Evolutionary conservation across 2,888 invertebrate species (phyloP), one percentile per base, ranked within the genome.

Genomic region (Epistrophe grossulariae): DNA sequence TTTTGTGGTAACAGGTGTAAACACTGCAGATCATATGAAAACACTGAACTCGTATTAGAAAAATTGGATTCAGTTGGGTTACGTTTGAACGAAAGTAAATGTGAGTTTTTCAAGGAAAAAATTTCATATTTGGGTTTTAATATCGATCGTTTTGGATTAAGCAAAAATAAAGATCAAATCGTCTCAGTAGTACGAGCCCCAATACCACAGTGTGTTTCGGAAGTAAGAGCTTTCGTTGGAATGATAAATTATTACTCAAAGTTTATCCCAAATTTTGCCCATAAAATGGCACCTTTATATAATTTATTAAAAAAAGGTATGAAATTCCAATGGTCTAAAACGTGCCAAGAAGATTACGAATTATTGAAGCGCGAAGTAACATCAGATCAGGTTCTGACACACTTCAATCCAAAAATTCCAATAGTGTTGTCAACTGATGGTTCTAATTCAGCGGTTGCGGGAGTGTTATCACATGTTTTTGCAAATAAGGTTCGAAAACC

Each of bases 331-430:
- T 70, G 62, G 66, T n/a, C 43, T 1, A 38, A 28, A 19, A 7
- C 15, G 6, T 78, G 79, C 45, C 52, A 64, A 28, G 35, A 72
- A 6, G 55, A 70, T n/a, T 79, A 74, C 40, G 55, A 82, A 11
- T 43, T 66, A 52, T 28, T 71, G 15, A 79, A 82, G 31, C 10
- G 28, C 2, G 35, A 35, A 35, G 35, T 35, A 35, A 35, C 35
- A 0, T 35, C 35, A 15, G 81, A 84, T 9, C n/a, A 52, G 40
- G 52, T 80, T 9, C 57, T 79, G 15, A 45, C 43, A 38, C 79
- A 79, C 40, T 84, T 84, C 52, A 59, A 80, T 70, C 73, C 73
- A 0, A 73, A 85, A 60, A 11, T 77, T 6, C 68, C 74, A 55
- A 59, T 77, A 13, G 11, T 80, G 6, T 76, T 84, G 11, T 17